These are phyloP conservation scores for Dendrocopos noguchii DNA, from an alignment of 2,113 vertebrate genomes.

Conservation along the genomic window DNA sequence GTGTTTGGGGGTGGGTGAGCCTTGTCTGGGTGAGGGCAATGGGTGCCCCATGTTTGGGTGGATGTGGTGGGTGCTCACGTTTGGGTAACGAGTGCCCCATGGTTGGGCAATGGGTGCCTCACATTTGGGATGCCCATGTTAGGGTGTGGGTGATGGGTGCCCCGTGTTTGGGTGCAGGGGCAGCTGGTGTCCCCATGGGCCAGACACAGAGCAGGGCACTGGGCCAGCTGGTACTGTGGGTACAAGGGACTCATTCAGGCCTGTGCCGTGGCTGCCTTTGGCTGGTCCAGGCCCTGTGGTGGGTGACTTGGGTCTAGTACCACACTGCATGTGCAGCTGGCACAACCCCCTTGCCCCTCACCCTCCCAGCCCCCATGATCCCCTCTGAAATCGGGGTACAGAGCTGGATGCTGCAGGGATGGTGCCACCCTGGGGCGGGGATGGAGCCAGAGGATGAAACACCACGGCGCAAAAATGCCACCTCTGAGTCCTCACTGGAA, in stretches of 20 bases:
- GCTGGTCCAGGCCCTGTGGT: neutral
- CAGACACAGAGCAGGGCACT: conserved; percentile 2
- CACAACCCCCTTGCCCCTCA: neutral
- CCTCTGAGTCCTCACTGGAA: accelerated
- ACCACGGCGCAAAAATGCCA: neutral
- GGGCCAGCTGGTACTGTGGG: neutral
- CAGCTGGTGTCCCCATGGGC: conserved; percentile 14
- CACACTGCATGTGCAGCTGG: accelerated
- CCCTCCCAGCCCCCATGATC: neutral
- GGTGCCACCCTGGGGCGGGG: accelerated
- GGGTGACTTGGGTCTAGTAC: neutral
- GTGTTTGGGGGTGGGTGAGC: neutral
- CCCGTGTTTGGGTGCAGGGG: neutral
- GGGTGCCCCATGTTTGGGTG: neutral
- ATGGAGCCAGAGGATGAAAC: neutral
- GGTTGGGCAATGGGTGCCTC: neutral
- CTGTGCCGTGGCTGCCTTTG: neutral
- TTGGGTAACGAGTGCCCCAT: too few species aligned
- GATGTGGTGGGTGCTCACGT: neutral
- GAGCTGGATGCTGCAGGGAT: accelerated
- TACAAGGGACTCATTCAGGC: conserved; percentile 43
- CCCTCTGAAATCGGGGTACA: accelerated
- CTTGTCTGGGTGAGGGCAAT: too few species aligned
- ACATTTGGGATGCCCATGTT: too few species aligned
- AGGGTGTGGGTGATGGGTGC: neutral